These are phyloP conservation scores for Calliphora vomitoria DNA, from an alignment of 2,888 invertebrate genomes.

Conservation along the genomic window DNA sequence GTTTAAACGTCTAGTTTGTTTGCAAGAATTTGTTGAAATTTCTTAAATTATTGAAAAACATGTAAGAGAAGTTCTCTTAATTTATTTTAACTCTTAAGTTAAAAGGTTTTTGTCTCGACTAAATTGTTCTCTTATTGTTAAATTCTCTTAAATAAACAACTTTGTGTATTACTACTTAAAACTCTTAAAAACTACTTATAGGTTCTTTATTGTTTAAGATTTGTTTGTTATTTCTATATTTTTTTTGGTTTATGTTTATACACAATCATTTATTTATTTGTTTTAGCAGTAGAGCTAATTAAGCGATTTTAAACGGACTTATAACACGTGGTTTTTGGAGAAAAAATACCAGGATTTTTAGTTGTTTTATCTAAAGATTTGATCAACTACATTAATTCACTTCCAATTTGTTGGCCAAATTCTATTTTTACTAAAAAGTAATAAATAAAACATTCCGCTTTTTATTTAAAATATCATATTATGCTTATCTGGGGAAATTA, in stretches of 20 bases:
- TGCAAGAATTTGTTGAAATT: no score
- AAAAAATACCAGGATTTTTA: background rate
- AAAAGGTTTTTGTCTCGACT: constrained; percentile 39
- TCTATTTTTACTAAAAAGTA: no score
- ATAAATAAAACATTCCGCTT: no score
- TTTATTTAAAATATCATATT: no score
- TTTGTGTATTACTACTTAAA: background rate
- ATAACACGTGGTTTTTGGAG: background rate
- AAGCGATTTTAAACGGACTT: no score
- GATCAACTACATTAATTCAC: no score
- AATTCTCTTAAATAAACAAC: constrained; percentile 61
- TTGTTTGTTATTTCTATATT: background rate
- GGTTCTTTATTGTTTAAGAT: constrained; percentile 22
- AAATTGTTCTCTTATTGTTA: background rate
- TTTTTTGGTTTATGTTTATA: constrained; percentile 35
- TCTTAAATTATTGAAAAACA: background rate
- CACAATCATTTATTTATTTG: constrained; percentile 53
- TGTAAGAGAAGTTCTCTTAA: constrained; percentile 10
- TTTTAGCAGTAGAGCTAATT: background rate
- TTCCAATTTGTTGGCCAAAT: no score
- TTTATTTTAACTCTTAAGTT: background rate
- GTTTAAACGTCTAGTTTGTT: background rate
- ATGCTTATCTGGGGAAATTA: no score
- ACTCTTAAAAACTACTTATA: constrained; percentile 23
- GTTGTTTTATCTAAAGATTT: no score